These are phyloP conservation scores for Athetis lepigone DNA, from an alignment of 2,888 invertebrate species.

Conservation along the genomic window DNA sequence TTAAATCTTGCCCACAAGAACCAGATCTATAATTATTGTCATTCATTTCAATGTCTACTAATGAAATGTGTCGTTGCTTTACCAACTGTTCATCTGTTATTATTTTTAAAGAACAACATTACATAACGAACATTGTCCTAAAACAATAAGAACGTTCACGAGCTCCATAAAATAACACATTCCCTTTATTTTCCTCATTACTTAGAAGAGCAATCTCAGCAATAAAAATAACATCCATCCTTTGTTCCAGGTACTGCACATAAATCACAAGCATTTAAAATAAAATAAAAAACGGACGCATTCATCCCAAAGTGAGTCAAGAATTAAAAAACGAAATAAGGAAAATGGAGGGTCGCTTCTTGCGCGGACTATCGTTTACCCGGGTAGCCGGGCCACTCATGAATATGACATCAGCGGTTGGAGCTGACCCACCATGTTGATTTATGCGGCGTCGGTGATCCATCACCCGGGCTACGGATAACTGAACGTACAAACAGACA, in stretches of 20 bases:
- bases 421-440: conserved; percentile 79
- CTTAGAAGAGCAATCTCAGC: conserved; percentile 38
- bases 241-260: conserved; percentile 80
- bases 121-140: background rate
- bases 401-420: conserved; percentile 87
- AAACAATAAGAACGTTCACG: background rate
- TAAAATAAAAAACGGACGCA: conserved; percentile 65
- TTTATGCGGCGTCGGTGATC: conserved; percentile 82
- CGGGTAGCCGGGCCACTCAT: conserved; percentile 75
- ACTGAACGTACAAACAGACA: conserved; percentile 68
- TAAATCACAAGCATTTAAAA: conserved; percentile 75
- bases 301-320: conserved; percentile 68
- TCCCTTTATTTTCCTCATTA: conserved; percentile 38
- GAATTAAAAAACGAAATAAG: conserved; percentile 77
- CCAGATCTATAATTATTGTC: too few relatives aligned
- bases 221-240: conserved; percentile 62
- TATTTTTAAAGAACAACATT: background rate
- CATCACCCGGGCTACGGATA: conserved; percentile 76
- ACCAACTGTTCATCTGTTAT: background rate
- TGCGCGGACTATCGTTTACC: conserved; percentile 72
- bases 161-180: conserved; percentile 26
- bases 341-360: conserved; percentile 71
- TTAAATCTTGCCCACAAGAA: too few relatives aligned
- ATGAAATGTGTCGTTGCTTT: too few relatives aligned
- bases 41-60: too few relatives aligned